phyloP scores from a whole-genome alignment of 2,113 vertebrate genomes.

The Elaphurus davidianus region DNA sequence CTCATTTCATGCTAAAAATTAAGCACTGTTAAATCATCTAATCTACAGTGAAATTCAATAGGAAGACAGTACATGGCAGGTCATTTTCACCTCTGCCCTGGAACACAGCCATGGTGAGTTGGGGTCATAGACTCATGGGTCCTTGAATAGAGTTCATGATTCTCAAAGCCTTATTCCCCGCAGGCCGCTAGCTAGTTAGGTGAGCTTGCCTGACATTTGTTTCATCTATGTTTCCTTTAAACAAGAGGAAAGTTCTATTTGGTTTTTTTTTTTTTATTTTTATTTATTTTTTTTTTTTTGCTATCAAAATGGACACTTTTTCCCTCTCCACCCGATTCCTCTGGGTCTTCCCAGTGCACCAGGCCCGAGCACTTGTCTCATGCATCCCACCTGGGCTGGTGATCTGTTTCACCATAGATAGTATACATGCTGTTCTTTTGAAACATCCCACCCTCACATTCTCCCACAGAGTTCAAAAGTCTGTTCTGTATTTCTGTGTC shows the following conservation, averaged over 20 bases:
- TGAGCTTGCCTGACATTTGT: neutral
- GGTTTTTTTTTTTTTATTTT: no score
- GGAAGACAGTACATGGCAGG: neutral
- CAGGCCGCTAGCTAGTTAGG: rapidly evolving
- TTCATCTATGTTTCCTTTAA: neutral
- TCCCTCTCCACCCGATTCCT: no score
- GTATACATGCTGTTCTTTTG: no score
- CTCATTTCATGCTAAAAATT: neutral
- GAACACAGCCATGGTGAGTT: neutral
- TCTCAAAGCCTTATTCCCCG: neutral
- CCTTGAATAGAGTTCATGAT: rapidly evolving
- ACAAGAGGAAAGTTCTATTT: neutral
- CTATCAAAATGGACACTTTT: no score
- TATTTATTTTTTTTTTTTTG: no score
- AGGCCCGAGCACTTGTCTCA: no score
- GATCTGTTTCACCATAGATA: no score
- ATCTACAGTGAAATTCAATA: neutral
- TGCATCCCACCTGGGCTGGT: no score
- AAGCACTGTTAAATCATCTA: neutral
- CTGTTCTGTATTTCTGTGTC: no score
- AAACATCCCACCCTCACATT: no score
- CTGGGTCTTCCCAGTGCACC: no score
- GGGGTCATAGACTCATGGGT: neutral
- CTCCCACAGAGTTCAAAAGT: no score
- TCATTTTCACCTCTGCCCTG: neutral